Percentiles rank a stretch among this genome's conserved stretches.
phyloP scores from a whole-genome alignment of 2,888 invertebrate genomes.

The Augochlorella aurata region DNA sequence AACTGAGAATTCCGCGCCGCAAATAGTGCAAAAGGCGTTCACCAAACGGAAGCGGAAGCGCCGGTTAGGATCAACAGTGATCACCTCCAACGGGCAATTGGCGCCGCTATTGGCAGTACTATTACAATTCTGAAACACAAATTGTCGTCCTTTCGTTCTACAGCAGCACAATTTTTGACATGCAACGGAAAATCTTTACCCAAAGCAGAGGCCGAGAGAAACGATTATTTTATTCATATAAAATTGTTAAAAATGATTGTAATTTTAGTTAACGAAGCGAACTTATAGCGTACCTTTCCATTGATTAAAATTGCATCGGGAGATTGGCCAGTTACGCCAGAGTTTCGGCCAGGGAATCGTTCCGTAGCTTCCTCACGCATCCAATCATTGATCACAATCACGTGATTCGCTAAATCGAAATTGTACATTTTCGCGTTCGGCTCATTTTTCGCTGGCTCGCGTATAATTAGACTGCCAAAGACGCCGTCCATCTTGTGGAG shows the following conservation, averaged over 20 bases:
- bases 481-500: slow-evolving; percentile 85
- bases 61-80: slow-evolving; percentile 80
- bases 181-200: too few species aligned
- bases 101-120: slow-evolving; percentile 56
- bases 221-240: too few species aligned
- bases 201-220: too few species aligned
- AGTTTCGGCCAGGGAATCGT: slow-evolving; percentile 81
- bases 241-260: not conserved
- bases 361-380: slow-evolving; percentile 75
- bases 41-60: slow-evolving; percentile 84
- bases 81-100: slow-evolving; percentile 68
- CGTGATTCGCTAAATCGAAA: slow-evolving; percentile 83
- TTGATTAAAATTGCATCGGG: slow-evolving; percentile 79
- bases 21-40: slow-evolving; percentile 84
- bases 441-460: slow-evolving; percentile 82
- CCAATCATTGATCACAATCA: slow-evolving; percentile 84
- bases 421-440: slow-evolving; percentile 78
- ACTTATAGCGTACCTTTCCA: slow-evolving; percentile 70
- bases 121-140: not conserved
- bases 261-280: not conserved
- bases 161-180: not conserved
- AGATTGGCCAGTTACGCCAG: slow-evolving; percentile 79
- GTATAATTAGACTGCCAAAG: slow-evolving; percentile 84
- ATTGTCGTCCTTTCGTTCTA: not conserved
- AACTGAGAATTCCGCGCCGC: slow-evolving; percentile 82